Conservation (phyloP, 92 coral and sea anemone genomes). For the Chrysogorgia sp. region DNA sequence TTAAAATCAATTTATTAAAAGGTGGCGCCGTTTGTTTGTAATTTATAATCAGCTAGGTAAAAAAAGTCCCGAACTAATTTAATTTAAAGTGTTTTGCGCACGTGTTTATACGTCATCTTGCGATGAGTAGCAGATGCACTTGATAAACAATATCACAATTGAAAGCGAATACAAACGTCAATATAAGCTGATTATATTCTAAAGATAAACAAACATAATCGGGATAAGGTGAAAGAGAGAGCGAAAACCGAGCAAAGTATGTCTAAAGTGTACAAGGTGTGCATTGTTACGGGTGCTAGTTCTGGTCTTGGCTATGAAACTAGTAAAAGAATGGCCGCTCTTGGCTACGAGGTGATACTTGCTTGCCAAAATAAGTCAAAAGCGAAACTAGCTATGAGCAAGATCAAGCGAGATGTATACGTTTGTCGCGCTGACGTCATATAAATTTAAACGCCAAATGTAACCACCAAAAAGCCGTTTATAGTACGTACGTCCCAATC, state of each 20-base stretch:
- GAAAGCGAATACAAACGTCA: not conserved
- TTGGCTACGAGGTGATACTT: slow-evolving; percentile 57
- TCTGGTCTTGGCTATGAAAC: slow-evolving; percentile 63
- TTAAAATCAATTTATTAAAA: too few relatives aligned
- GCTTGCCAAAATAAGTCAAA: slow-evolving; percentile 46
- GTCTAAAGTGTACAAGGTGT: slow-evolving; percentile 47
- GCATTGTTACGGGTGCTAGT: slow-evolving; percentile 61
- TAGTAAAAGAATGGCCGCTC: slow-evolving; percentile 57
- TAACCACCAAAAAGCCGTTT: too few relatives aligned
- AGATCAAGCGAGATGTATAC: slow-evolving; percentile 47
- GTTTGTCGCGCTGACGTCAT: too few relatives aligned
- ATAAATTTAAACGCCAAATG: too few relatives aligned
- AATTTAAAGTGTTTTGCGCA: not conserved
- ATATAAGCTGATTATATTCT: too few relatives aligned
- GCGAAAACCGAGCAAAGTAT: not conserved
- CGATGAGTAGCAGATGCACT: too few relatives aligned
- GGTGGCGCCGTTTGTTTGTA: too few relatives aligned
- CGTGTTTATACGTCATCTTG: too few relatives aligned
- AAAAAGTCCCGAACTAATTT: not conserved
- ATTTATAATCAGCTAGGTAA: too few relatives aligned
- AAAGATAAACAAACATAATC: too few relatives aligned
- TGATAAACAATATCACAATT: not conserved
- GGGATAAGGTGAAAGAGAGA: not conserved
- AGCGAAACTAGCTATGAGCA: slow-evolving; percentile 49
- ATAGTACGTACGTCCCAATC: too few relatives aligned